Evolutionary conservation across 2,888 invertebrate genomes (phyloP).

Genomic region (Cheilosia grossa): DNA sequence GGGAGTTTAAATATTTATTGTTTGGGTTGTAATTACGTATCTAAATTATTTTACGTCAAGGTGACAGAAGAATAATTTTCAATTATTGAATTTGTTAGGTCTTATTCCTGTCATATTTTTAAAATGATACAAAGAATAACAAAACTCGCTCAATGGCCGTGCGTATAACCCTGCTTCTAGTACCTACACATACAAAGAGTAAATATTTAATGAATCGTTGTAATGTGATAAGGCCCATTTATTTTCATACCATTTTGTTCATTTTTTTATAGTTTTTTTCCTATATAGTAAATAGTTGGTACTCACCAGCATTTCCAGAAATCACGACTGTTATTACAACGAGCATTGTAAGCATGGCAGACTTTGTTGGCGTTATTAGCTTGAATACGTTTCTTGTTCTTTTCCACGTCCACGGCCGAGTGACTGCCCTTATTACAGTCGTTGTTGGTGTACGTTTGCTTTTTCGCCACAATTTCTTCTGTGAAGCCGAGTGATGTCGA

Average conservation of each 20-base stretch:
- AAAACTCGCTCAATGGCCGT: too few species aligned
- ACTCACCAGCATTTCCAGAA: conserved; percentile 81
- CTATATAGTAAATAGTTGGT: not conserved
- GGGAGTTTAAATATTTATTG: too few species aligned
- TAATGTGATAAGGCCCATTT: conserved; percentile 5
- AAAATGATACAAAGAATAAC: too few species aligned
- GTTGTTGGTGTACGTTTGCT: conserved; percentile 3
- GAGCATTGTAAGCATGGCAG: conserved; percentile 79
- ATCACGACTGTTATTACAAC: conserved; percentile 79
- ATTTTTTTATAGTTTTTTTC: not conserved
- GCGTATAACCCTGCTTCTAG: too few species aligned
- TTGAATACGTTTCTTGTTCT: conserved; percentile 22
- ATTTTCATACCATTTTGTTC: not conserved
- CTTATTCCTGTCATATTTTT: too few species aligned
- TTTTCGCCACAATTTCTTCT: conserved; percentile 32
- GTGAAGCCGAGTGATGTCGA: conserved; percentile 11
- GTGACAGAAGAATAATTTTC: too few species aligned
- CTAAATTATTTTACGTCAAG: too few species aligned
- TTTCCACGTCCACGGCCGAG: conserved; percentile 37
- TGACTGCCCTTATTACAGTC: conserved; percentile 12
- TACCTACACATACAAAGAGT: not conserved
- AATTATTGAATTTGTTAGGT: too few species aligned
- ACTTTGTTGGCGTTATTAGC: conserved; percentile 35
- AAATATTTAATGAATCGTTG: conserved; percentile 5
- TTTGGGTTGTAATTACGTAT: too few species aligned